Percentiles rank a stretch among this genome's conserved stretches.
These are phyloP conservation scores for Chrysomela aeneicollis DNA, from an alignment of 2,888 invertebrate genomes.

Conservation along the genomic window DNA sequence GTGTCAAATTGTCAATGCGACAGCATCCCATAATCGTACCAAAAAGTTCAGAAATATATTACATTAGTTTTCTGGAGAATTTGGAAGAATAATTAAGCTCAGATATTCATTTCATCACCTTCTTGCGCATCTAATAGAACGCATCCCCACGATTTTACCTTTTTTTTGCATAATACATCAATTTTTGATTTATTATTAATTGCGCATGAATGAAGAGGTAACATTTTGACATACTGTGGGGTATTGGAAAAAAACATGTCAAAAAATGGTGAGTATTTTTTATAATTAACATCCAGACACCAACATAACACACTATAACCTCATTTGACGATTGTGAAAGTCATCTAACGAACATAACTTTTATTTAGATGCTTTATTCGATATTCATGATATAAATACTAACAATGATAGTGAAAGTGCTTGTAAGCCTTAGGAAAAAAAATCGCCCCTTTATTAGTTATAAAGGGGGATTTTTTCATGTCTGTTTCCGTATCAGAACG, in stretches of 20 bases:
- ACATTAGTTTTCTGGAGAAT: too few species aligned
- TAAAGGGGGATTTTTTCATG: conserved; percentile 35
- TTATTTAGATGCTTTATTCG: conserved; percentile 30
- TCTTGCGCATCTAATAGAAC: too few species aligned
- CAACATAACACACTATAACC: conserved; percentile 25
- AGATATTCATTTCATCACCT: too few species aligned
- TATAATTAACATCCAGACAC: conserved; percentile 31
- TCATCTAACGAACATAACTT: conserved; percentile 26
- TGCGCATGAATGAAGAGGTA: conserved; percentile 21
- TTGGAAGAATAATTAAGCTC: too few species aligned
- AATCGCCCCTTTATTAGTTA: conserved; percentile 38
- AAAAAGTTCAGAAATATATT: too few species aligned
- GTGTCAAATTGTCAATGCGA: too few species aligned
- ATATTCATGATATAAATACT: conserved; percentile 36
- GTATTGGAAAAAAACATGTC: conserved; percentile 58
- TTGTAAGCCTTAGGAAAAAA: conserved; percentile 40
- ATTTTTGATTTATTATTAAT: conserved; percentile 12
- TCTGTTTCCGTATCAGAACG: conserved; percentile 33
- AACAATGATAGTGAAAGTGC: conserved; percentile 40
- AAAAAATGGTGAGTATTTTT: conserved; percentile 57
- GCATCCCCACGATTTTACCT: conserved; percentile 6
- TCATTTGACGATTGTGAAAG: conserved; percentile 26
- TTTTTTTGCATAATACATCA: conserved; percentile 17
- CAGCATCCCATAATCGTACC: too few species aligned
- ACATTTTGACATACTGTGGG: conserved; percentile 55